Evolutionary conservation across 2,797 vertebrate genomes (phyloP).

Genomic region (Molossus molossus): DNA sequence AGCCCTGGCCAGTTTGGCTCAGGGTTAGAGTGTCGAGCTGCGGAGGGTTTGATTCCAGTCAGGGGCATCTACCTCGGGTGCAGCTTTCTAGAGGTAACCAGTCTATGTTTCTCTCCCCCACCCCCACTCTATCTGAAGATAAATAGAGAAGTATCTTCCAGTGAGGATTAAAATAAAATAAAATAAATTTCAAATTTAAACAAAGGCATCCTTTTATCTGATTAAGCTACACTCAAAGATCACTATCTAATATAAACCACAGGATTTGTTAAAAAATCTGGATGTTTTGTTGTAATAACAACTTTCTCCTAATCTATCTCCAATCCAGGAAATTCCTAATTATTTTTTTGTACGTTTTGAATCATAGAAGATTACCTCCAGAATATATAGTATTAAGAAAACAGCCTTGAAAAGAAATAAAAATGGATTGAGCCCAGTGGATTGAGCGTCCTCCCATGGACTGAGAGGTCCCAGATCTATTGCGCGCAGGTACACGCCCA

Average conservation of each 20-base stretch:
- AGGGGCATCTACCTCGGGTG: no score
- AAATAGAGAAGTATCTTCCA: no score
- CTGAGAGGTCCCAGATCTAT: no score
- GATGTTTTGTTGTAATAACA: neutral
- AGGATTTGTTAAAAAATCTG: neutral
- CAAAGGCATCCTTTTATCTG: neutral
- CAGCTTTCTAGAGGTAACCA: no score
- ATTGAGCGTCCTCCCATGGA: no score
- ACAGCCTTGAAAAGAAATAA: neutral
- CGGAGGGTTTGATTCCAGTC: no score
- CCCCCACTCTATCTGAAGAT: no score
- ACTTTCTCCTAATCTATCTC: neutral
- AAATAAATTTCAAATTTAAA: neutral
- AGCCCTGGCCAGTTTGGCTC: neutral
- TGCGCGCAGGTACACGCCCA: no score
- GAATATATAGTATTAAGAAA: neutral
- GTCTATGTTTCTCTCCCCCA: no score
- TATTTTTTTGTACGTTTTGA: conserved; percentile 2
- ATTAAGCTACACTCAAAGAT: neutral
- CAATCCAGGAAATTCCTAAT: neutral
- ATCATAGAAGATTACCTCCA: neutral
- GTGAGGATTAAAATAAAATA: neutral
- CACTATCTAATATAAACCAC: neutral
- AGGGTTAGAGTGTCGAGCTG: no score
- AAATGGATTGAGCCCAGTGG: neutral